Conservation (phyloP, 2,113 vertebrate genomes). For the Perca schrenkii region DNA sequence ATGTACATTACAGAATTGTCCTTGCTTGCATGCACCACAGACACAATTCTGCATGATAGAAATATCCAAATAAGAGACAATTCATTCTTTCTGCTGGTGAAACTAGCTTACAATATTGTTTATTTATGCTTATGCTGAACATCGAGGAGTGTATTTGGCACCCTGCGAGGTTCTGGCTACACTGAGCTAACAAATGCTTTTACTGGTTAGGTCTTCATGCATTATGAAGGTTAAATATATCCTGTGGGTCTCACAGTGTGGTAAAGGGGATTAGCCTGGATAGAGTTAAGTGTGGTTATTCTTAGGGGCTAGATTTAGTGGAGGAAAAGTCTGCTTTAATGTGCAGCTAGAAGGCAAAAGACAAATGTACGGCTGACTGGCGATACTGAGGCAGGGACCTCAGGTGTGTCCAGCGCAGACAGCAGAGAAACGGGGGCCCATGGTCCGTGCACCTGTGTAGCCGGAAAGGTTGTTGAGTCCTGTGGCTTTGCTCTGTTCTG, state of each 20-base stretch:
- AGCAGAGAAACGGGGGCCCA: constrained; percentile 31
- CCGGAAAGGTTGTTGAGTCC: constrained; percentile 29
- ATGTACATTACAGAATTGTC: neutral
- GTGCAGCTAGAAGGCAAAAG: constrained; percentile 45
- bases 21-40: neutral
- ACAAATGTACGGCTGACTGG: constrained; percentile 16
- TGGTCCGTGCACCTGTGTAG: constrained; percentile 52
- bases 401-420: constrained; percentile 31
- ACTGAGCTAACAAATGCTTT: constrained; percentile 39
- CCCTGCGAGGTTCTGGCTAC: neutral
- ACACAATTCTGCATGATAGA: neutral
- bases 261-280: constrained; percentile 73
- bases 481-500: constrained; percentile 39
- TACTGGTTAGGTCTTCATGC: constrained; percentile 21
- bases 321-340: constrained; percentile 40
- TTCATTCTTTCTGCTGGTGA: neutral
- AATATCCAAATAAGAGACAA: neutral
- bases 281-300: constrained; percentile 66
- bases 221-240: constrained; percentile 54
- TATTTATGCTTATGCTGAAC: neutral
- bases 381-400: constrained; percentile 10
- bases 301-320: constrained; percentile 64
- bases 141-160: neutral
- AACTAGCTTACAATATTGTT: neutral
- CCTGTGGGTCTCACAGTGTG: constrained; percentile 47